A percentile compares a stretch with the other conserved stretches of the same genome.
Conservation (phyloP, 1,140 invertebrate species). For the Camponotus vicinus region DNA sequence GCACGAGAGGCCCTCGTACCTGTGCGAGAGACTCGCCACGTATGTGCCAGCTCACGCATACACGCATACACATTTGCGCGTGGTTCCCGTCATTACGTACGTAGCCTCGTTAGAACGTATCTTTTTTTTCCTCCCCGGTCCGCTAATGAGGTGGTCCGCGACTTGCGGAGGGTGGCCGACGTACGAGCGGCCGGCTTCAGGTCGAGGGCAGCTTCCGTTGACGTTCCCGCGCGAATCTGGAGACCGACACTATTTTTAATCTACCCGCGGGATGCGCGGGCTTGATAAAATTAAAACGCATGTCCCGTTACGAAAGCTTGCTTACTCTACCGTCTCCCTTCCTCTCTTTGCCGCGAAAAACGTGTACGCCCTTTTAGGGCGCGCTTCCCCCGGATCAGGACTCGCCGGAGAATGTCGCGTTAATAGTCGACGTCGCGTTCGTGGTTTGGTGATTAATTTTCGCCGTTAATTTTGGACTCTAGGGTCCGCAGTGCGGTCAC, state of each 20-base stretch:
- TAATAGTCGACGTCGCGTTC: constrained; percentile 41
- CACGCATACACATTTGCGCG: constrained; percentile 42
- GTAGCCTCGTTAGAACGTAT: constrained; percentile 81
- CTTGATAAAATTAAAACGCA: constrained; percentile 75
- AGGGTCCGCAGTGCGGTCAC: not conserved
- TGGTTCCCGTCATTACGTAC: constrained; percentile 82
- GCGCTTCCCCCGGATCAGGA: constrained; percentile 10
- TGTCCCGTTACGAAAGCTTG: constrained; percentile 65
- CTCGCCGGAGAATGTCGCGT: constrained; percentile 20
- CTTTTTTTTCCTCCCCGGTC: constrained; percentile 75
- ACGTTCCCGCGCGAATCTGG: constrained; percentile 68
- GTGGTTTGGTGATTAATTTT: constrained; percentile 39
- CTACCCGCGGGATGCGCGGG: constrained; percentile 64
- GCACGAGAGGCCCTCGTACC: constrained; percentile 63
- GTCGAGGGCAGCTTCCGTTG: constrained; percentile 63
- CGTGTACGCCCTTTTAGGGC: constrained; percentile 67
- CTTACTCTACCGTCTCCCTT: constrained; percentile 54
- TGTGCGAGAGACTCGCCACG: constrained; percentile 6
- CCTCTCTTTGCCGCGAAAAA: constrained; percentile 1
- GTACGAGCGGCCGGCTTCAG: constrained; percentile 35
- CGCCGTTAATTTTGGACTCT: constrained; percentile 13
- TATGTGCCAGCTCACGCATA: constrained; percentile 35
- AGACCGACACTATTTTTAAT: constrained; percentile 76
- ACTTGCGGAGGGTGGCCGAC: constrained; percentile 68
- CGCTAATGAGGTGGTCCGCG: constrained; percentile 81